phyloP scores from a whole-genome alignment of 1,140 invertebrate genomes.

The Bombus superbus region DNA sequence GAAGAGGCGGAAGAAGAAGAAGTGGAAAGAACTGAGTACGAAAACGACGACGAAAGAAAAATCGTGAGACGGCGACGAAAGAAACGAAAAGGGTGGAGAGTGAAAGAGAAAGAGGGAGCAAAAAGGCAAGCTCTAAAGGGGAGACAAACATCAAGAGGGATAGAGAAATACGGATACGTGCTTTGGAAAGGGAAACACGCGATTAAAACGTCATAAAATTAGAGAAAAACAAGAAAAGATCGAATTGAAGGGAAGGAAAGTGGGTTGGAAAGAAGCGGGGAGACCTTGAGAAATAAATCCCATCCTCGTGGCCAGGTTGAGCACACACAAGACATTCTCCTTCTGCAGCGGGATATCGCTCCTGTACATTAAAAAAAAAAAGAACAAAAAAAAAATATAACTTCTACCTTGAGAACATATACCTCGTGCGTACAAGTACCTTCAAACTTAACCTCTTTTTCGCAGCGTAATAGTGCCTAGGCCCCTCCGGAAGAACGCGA shows the following conservation, averaged over 20 bases:
- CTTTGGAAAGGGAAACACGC: not conserved
- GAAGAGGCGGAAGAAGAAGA: conserved; percentile 48
- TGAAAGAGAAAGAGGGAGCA: conserved; percentile 26
- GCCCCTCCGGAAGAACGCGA: conserved; percentile 67
- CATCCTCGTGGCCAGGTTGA: not conserved
- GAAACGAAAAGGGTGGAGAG: conserved; percentile 15
- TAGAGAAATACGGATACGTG: not conserved
- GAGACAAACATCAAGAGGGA: not conserved
- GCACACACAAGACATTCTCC: conserved; percentile 24
- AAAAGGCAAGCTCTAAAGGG: conserved; percentile 13
- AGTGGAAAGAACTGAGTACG: conserved; percentile 39
- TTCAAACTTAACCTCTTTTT: conserved; percentile 79
- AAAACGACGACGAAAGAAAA: conserved; percentile 33
- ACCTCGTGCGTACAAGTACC: conserved; percentile 82
- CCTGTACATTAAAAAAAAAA: conserved; percentile 33
- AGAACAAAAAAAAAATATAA: conserved; percentile 12
- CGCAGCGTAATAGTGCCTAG: conserved; percentile 81
- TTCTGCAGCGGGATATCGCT: conserved; percentile 24
- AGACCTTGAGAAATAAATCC: conserved; percentile 16
- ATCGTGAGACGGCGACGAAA: conserved; percentile 36
- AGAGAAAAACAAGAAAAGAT: not conserved
- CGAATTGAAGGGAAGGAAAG: not conserved
- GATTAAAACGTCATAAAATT: not conserved
- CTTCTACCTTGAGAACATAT: conserved; percentile 80
- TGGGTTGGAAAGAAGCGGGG: not conserved